Evolutionary conservation across 2,888 invertebrate genomes (phyloP), one percentile per base, ranked within the genome.

Genomic region (Pegoplata infirma): DNA sequence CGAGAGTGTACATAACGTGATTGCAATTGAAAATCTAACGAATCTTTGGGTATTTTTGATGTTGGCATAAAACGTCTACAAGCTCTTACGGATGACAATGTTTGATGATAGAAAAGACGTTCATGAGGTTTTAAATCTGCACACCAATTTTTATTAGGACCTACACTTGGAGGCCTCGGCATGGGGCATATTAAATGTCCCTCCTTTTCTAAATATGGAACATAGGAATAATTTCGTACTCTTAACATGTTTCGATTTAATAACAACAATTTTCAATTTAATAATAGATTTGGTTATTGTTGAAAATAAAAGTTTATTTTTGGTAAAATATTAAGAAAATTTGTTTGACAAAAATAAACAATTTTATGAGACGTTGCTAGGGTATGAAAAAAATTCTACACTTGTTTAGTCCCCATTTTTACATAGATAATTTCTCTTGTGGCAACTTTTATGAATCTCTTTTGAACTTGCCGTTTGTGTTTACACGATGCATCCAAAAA

Each of bases 1-100:
- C 88, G 88, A 0, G 91, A 91, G 78, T 95, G 94, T 83, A 93
- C 91, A 86, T 95, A 96, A 0, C 93, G 91, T 0, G 94, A 90
- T 4, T 91, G 89, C 59, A 96, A 88, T 5, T 92, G 89, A 64
- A 94, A 90, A 85, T 96, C 96, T 73, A 96, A 89, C 53, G 92
- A 91, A 85, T 95, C 95, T 19, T 91, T 89, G 0, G 95, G 94
- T 28, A 88, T 84, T 55, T 82, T 81, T 1, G 83, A 75, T 73
- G 84, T 84, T 10, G 83, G 85, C 7, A 84, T 81, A 81, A 90
- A 92, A 51, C 90, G 86, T 40, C 89, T 89, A 83, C 87, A 90
- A 80, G 90, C 88, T 28, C 91, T 89, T 5, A 91, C 90, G 32
- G 91, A 91, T 76, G 90, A 90, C 79, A 92, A 87, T 0, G 92